A percentile compares a stretch with the other conserved stretches of the same genome.
These are phyloP conservation scores for Drosophila kambysellisi DNA, from an alignment of 2,888 invertebrate genomes.

Conservation along the genomic window DNA sequence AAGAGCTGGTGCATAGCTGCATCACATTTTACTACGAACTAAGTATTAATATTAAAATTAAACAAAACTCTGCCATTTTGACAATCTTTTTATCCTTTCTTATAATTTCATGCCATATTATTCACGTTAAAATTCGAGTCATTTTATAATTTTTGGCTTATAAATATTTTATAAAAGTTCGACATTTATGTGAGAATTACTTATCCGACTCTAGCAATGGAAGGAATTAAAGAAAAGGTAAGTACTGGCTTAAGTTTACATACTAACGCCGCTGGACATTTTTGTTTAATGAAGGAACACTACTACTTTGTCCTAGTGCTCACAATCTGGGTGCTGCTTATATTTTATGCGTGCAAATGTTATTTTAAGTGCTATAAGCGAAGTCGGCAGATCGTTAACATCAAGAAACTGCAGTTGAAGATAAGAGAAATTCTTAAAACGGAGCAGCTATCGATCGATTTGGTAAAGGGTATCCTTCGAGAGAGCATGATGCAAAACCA, in stretches of 20 bases:
- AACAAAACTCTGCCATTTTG: neutral
- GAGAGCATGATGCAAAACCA: constrained; percentile 9
- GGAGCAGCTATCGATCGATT: constrained; percentile 30
- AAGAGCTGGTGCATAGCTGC: neutral
- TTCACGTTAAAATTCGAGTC: constrained; percentile 10
- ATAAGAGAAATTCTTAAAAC: constrained; percentile 38
- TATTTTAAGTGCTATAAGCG: constrained; percentile 15
- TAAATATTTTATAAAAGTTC: neutral
- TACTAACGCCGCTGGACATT: neutral
- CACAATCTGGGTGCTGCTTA: constrained; percentile 33
- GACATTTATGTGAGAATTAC: neutral
- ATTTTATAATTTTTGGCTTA: constrained; percentile 8
- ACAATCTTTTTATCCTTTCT: neutral
- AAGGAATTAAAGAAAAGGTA: neutral
- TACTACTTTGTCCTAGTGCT: constrained; percentile 13
- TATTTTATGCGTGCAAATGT: constrained; percentile 20
- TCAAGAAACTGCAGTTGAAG: constrained; percentile 39
- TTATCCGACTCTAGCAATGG: constrained; percentile 3
- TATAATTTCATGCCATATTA: neutral
- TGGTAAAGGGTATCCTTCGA: constrained; percentile 16
- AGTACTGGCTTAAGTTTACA: neutral
- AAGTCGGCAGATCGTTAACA: constrained; percentile 2
- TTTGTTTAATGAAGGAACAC: neutral
- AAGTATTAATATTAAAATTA: neutral
- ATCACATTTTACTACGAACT: neutral